These are phyloP conservation scores for Odocoileus hemionus DNA, from an alignment of 2,113 vertebrate genomes.

Conservation along the genomic window DNA sequence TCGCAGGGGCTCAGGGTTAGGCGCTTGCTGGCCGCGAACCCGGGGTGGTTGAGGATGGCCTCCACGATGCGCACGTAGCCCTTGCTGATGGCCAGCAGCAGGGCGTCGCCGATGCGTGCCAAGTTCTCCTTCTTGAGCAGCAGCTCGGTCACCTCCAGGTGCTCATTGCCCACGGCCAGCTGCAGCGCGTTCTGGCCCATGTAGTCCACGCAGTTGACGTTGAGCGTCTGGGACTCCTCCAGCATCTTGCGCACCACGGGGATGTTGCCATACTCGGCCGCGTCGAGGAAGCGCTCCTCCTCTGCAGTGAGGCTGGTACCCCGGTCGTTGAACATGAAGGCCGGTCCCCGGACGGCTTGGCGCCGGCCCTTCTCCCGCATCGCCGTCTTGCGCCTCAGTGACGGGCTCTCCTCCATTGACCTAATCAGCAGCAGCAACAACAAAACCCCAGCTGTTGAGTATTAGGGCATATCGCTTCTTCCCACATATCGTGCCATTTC, in stretches of 20 bases:
- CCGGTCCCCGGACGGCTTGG: slow-evolving; percentile 86
- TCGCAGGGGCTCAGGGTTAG: slow-evolving; percentile 89
- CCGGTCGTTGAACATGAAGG: slow-evolving; percentile 89
- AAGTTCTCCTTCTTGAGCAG: slow-evolving; percentile 89
- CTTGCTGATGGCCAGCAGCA: slow-evolving; percentile 91
- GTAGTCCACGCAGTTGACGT: slow-evolving; percentile 89
- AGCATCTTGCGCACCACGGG: slow-evolving; percentile 92
- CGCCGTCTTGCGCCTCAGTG: slow-evolving; percentile 81
- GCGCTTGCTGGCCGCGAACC: slow-evolving; percentile 84
- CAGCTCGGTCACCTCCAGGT: slow-evolving; percentile 89
- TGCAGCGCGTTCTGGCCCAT: slow-evolving; percentile 90
- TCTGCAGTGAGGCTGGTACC: slow-evolving; percentile 86
- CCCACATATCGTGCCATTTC: accelerated
- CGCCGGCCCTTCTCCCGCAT: slow-evolving; percentile 89
- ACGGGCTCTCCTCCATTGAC: slow-evolving; percentile 81
- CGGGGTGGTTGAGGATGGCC: slow-evolving; percentile 88
- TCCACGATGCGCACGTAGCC: slow-evolving; percentile 92
- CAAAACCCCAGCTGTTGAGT: not conserved
- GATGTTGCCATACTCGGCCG: slow-evolving; percentile 91
- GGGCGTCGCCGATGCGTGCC: slow-evolving; percentile 90
- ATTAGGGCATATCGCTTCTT: accelerated
- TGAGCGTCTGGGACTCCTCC: slow-evolving; percentile 86
- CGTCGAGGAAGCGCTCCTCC: slow-evolving; percentile 88
- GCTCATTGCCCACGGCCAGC: slow-evolving; percentile 89
- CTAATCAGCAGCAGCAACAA: slow-evolving; percentile 59